A percentile compares a stretch with the other conserved stretches of the same genome.
Conservation (phyloP, 2,797 vertebrate species). For the Cossypha heuglini region DNA sequence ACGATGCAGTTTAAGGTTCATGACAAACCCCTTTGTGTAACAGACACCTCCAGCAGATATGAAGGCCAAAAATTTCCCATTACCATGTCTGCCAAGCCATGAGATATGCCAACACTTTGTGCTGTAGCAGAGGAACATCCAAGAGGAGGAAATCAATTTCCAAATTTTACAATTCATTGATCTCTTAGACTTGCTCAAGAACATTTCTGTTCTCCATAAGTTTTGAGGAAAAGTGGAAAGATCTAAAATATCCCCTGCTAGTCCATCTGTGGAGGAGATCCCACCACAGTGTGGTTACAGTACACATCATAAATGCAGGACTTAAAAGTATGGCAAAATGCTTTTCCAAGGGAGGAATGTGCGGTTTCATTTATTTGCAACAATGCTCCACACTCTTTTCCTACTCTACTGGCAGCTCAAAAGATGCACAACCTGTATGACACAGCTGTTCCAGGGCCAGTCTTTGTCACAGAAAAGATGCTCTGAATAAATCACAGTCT, state of each 20-base stretch:
- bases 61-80: not conserved
- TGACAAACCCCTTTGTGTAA: fast-evolving
- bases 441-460: not conserved
- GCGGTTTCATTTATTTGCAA: not conserved
- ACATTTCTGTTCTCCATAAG: not conserved
- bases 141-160: not conserved
- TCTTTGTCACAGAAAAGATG: not conserved
- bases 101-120: not conserved
- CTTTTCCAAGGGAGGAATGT: not conserved
- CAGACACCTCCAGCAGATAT: not conserved
- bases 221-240: not conserved
- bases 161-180: not conserved
- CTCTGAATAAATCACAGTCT: not conserved
- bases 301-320: not conserved
- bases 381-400: not conserved
- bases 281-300: not conserved
- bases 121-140: not conserved
- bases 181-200: not conserved
- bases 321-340: not conserved
- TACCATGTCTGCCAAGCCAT: not conserved
- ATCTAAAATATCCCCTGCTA: not conserved
- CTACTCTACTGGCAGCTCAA: not conserved
- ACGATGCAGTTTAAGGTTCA: not conserved
- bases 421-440: not conserved
- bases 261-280: not conserved